Evolutionary conservation across 2,113 vertebrate genomes (phyloP).

Genomic region (Lasiurus cinereus): DNA sequence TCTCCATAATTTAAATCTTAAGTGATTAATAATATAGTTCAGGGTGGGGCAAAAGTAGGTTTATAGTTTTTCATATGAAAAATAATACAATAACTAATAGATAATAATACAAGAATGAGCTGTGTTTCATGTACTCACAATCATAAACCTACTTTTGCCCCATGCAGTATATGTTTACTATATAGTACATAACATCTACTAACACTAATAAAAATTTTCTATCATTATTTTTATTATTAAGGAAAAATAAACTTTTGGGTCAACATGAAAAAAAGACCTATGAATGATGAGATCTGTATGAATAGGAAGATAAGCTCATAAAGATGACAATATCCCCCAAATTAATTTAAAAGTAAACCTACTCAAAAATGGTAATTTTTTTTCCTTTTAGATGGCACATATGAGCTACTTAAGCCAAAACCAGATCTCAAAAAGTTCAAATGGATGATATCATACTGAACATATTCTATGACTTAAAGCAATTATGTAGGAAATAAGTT

Average conservation of each 20-base stretch:
- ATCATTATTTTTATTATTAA: neutral
- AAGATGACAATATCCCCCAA: neutral
- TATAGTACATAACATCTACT: neutral
- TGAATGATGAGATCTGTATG: neutral
- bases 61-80: neutral
- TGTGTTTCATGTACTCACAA: neutral
- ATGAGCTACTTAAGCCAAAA: neutral
- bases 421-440: neutral
- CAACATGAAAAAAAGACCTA: neutral
- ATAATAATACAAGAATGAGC: neutral
- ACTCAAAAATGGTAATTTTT: neutral
- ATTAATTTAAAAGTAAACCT: slow-evolving; percentile 3
- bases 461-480: neutral
- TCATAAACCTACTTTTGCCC: neutral
- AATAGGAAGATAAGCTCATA: neutral
- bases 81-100: neutral
- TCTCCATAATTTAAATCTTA: neutral
- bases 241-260: neutral
- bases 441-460: neutral
- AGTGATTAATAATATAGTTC: neutral
- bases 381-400: neutral
- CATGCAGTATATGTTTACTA: neutral
- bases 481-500: neutral
- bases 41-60: neutral
- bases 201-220: neutral